Conservation (phyloP, 2,888 invertebrate species). For the Tillus elongatus region DNA sequence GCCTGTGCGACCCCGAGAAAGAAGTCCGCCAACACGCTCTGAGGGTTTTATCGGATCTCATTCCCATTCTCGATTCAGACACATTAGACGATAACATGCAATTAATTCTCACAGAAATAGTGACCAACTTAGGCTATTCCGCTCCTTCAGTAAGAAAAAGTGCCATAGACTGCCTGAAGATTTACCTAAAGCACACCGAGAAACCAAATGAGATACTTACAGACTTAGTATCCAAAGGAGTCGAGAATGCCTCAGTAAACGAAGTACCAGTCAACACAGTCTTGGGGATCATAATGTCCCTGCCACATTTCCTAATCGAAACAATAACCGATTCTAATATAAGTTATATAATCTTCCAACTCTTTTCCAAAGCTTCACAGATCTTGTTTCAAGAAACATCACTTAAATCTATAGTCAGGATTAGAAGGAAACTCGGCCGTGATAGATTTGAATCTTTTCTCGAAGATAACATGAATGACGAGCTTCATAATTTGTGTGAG, state of each 20-base stretch:
- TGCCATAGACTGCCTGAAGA: slow-evolving; percentile 64
- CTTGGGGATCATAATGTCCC: slow-evolving; percentile 26
- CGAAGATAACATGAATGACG: slow-evolving; percentile 36
- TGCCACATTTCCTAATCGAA: background rate
- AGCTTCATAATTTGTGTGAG: slow-evolving; percentile 53
- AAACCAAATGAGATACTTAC: slow-evolving; percentile 59
- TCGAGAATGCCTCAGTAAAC: slow-evolving; percentile 49
- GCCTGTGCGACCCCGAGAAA: slow-evolving; percentile 71
- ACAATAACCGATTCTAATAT: background rate
- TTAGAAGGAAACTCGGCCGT: slow-evolving; percentile 58
- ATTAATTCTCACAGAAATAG: slow-evolving; percentile 55
- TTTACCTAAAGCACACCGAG: slow-evolving; percentile 60
- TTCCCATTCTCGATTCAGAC: slow-evolving; percentile 58
- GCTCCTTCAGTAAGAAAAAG: slow-evolving; percentile 75
- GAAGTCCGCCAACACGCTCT: slow-evolving; percentile 77
- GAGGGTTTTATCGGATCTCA: slow-evolving; percentile 66
- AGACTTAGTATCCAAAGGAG: slow-evolving; percentile 56
- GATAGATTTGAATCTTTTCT: slow-evolving; percentile 50
- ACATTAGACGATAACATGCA: slow-evolving; percentile 61
- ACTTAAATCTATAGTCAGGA: slow-evolving; percentile 58
- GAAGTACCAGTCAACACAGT: slow-evolving; percentile 40
- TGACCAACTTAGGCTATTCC: slow-evolving; percentile 69
- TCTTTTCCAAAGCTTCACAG: slow-evolving; percentile 43
- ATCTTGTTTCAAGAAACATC: slow-evolving; percentile 54
- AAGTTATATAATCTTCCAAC: slow-evolving; percentile 35